Evolutionary conservation across 1,140 invertebrate genomes (phyloP), one percentile per base, ranked within the genome.

Genomic region (Drosophila pruinosa): DNA sequence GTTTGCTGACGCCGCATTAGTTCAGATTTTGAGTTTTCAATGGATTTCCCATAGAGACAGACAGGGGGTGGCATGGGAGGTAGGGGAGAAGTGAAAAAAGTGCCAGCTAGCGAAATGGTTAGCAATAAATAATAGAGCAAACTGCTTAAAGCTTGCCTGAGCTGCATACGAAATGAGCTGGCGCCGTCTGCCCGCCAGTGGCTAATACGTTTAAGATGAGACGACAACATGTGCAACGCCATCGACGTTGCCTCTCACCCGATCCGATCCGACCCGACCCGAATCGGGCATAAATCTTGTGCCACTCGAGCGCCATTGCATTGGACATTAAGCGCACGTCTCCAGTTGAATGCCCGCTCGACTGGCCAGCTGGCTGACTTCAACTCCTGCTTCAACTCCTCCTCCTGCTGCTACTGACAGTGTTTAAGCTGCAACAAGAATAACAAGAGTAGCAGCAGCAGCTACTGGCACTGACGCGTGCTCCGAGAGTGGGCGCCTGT

Each of bases 151-250:
- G 64, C 80, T 75, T 57, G 71, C 82, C 74, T 72, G 82, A 67
- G 75, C 78, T 88, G 82, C 82, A 88, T 88, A 82, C 82, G 47
- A 82, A 88, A 88, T 88, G 82, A 78, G 70, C 24, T 43, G 53
- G 36, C 24, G 43, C 31, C 21, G 56, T 45, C 34, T 54, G 48
- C 65, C n/a, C 58, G 61, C 63, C 62, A 62, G 53, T 76, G 58
- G 64, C 82, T 88, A 88, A 88, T 88, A 88, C 82, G 83, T 88
- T 88, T 89, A 88, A 88, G 82, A 88, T 88, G 83, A 78, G 82
- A 81, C 83, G 83, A 82, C 82, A 88, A 82, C 82, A 88, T 88
- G 82, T 88, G 82, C 82, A 82, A 72, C 75, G 59, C 72, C 72
- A 72, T 48, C 48, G 50, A 17, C 50, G 24, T 72, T 17, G 43